Conservation (phyloP, 2,888 invertebrate genomes). For the Nasonia oneida region DNA sequence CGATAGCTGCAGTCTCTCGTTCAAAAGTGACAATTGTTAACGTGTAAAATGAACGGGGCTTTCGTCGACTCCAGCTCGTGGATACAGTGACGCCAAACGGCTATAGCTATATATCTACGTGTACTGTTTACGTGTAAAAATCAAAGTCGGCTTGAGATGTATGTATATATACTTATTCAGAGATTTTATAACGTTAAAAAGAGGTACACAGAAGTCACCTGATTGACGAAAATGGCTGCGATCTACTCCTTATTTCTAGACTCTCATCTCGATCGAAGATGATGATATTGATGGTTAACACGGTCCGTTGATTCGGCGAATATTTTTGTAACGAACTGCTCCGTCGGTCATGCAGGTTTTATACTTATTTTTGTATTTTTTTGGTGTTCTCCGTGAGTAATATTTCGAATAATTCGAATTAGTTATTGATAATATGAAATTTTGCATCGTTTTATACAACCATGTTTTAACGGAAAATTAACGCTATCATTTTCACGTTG, state of each 20-base stretch:
- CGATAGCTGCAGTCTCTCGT: neutral
- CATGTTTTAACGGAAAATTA: neutral
- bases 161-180: neutral
- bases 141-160: neutral
- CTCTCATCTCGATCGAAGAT: neutral
- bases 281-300: neutral
- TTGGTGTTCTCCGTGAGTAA: neutral
- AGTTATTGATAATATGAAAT: neutral
- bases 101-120: conserved; percentile 16
- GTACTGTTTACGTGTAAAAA: conserved; percentile 44
- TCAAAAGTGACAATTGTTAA: conserved; percentile 10
- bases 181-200: neutral
- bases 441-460: neutral
- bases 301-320: neutral
- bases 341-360: neutral
- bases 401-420: neutral
- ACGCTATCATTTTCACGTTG: neutral
- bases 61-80: conserved; percentile 8
- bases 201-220: neutral
- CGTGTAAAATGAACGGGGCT: conserved; percentile 18
- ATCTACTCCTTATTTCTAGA: neutral
- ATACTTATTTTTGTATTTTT: neutral
- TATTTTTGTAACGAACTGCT: neutral
- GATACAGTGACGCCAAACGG: neutral
- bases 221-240: neutral